phyloP scores from a whole-genome alignment of 2,888 invertebrate species.

The Germaria angustata region DNA sequence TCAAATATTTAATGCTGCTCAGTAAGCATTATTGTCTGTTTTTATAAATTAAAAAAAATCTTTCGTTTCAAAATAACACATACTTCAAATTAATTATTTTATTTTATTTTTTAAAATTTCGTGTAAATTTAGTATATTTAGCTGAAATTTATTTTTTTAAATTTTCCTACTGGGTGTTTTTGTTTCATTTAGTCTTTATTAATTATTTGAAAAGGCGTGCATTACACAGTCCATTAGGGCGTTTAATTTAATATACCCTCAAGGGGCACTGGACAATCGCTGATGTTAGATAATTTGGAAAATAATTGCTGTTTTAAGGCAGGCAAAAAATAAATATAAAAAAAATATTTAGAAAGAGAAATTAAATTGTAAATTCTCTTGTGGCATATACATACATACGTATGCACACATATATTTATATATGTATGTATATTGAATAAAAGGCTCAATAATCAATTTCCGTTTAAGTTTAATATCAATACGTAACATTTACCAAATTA shows the following conservation, averaged over 20 bases:
- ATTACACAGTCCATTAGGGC: conserved; percentile 30
- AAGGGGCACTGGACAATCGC: conserved; percentile 30
- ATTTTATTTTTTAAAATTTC: neutral
- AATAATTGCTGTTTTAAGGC: conserved; percentile 28
- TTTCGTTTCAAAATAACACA: no score
- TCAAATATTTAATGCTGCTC: no score
- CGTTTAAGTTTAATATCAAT: no score
- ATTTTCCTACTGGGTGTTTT: conserved; percentile 24
- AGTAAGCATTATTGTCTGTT: no score
- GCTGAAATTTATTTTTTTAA: neutral
- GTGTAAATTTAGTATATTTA: neutral
- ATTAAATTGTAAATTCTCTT: neutral
- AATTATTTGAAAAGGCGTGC: conserved; percentile 56
- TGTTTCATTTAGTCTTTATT: conserved; percentile 1
- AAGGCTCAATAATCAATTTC: no score
- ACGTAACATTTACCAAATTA: no score
- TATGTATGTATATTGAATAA: no score
- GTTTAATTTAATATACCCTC: conserved; percentile 45
- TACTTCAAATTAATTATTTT: no score
- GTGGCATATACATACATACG: no score
- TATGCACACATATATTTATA: no score
- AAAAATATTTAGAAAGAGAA: neutral
- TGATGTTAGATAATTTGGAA: conserved; percentile 52
- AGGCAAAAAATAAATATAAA: neutral
- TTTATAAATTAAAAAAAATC: no score